Conservation (phyloP, 2,888 invertebrate species). For the Cylloceria caligata region DNA sequence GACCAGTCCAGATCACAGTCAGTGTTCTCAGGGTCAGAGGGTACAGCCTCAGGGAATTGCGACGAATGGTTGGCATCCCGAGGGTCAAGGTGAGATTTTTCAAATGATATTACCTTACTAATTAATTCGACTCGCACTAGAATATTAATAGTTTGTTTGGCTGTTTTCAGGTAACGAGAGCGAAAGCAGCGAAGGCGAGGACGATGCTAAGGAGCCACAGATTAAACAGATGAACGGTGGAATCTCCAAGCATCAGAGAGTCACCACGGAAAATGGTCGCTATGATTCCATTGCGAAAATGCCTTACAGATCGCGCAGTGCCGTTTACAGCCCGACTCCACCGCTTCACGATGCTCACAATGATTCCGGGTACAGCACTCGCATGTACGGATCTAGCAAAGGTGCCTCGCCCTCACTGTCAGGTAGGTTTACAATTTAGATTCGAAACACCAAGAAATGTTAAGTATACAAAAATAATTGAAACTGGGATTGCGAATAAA, state of each 20-base stretch:
- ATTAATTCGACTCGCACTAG: not conserved
- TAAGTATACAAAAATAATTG: not conserved
- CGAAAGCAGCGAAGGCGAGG: conserved; percentile 79
- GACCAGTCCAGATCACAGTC: conserved; percentile 77
- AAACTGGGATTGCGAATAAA: not conserved
- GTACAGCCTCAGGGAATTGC: conserved; percentile 77
- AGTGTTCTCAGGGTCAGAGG: conserved; percentile 77
- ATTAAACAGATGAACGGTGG: conserved; percentile 71
- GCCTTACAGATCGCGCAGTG: conserved; percentile 84
- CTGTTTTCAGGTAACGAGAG: conserved; percentile 76
- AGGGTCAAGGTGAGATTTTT: conserved; percentile 72
- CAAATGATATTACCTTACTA: not conserved
- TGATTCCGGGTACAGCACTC: conserved; percentile 94
- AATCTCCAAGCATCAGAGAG: conserved; percentile 71
- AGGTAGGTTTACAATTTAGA: conserved; percentile 66
- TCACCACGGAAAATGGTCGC: conserved; percentile 73
- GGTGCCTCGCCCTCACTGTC: conserved; percentile 92
- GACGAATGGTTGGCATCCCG: conserved; percentile 76
- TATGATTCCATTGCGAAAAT: conserved; percentile 80
- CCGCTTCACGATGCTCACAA: conserved; percentile 88
- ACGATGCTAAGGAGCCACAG: conserved; percentile 75
- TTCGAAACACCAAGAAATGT: no score
- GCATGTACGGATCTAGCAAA: conserved; percentile 92
- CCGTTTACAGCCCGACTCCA: conserved; percentile 85
- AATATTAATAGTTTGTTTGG: conserved; percentile 8